phyloP scores from a whole-genome alignment of 2,797 vertebrate genomes.

The Rhinella marina region DNA sequence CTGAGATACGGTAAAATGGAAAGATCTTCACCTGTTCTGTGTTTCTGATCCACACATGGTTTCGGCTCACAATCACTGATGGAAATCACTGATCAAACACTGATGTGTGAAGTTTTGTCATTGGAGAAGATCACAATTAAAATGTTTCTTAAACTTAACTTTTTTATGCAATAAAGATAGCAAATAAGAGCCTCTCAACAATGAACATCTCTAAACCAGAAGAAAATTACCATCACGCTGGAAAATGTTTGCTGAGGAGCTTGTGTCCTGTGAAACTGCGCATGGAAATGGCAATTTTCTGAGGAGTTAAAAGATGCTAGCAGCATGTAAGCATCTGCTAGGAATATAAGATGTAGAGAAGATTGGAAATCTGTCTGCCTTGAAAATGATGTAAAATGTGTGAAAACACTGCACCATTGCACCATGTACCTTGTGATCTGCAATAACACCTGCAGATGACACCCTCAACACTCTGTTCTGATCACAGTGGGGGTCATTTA shows the following conservation, averaged over 20 bases:
- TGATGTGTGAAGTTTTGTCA: too few relatives aligned
- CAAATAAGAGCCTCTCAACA: neutral
- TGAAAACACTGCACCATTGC: neutral
- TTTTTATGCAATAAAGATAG: neutral
- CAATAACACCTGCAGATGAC: neutral
- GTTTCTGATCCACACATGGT: too few relatives aligned
- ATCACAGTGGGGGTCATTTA: too few relatives aligned
- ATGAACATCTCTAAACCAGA: slow-evolving; percentile 9
- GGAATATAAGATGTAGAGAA: neutral
- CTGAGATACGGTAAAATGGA: too few relatives aligned
- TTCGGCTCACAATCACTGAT: too few relatives aligned
- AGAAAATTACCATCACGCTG: neutral
- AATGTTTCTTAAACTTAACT: neutral
- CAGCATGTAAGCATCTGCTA: slow-evolving; percentile 5
- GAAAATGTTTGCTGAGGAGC: neutral
- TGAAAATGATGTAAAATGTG: neutral
- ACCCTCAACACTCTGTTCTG: neutral
- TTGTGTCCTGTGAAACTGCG: slow-evolving; percentile 10
- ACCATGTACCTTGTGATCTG: neutral
- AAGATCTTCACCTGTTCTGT: too few relatives aligned
- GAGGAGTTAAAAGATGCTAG: slow-evolving; percentile 8
- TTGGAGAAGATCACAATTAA: neutral
- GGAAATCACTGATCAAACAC: too few relatives aligned
- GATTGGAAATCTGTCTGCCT: neutral
- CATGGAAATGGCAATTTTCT: slow-evolving; percentile 24